Base-by-base conservation (phyloP, 2,888 invertebrate species). In the Zelleria hepariella region DNA sequence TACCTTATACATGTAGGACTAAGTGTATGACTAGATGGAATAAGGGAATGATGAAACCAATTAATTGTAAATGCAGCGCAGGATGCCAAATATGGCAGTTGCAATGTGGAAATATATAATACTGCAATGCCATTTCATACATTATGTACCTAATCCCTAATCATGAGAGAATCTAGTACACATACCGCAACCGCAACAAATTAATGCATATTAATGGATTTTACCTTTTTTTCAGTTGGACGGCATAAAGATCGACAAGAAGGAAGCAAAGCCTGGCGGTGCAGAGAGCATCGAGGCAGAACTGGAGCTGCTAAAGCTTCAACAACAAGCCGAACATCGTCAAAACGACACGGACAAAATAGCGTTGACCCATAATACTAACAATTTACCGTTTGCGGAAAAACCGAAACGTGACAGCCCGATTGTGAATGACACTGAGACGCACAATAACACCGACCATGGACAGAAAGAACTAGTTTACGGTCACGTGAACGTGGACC, bases 321-420 rank as follows among this genome's bases (percentile, higher is more conserved):
- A 83, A 70, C 77, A 77, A 15, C 51, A 55, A 60, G 51, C 53
- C 5, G 53, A n/a, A 75, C 58, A 71, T 62, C 58, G 63, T 63
- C 26, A 73, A 1, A 55, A 74, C 61, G 66, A 77, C 49, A 75
- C 78, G 7, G 47, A 48, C 48, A 24, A 48, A 48, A 47, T 48
- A 20, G 68, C 74, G 59, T 65, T 81, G 26, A 78, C 75, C 62
- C 79, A 82, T 60, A 80, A 83, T 64, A 79, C 74, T 59, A 79
- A 80, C 63, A 66, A 76, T 54, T 69, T 82, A 58, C 73, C 72
- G 59, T 72, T 76, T 62, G 73, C 74, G 15, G 88, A 87, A 47
- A 88, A 88, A 73, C 87, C 86, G 6, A 88, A 88, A 71, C 84
- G 88, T 59, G 85, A 88, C 66, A 87, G 83, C 67, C 74, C 80